These are phyloP conservation scores for Tethya wilhelma DNA, from an alignment of 37 sponge, comb jelly and placozoan species.

Conservation along the genomic window DNA sequence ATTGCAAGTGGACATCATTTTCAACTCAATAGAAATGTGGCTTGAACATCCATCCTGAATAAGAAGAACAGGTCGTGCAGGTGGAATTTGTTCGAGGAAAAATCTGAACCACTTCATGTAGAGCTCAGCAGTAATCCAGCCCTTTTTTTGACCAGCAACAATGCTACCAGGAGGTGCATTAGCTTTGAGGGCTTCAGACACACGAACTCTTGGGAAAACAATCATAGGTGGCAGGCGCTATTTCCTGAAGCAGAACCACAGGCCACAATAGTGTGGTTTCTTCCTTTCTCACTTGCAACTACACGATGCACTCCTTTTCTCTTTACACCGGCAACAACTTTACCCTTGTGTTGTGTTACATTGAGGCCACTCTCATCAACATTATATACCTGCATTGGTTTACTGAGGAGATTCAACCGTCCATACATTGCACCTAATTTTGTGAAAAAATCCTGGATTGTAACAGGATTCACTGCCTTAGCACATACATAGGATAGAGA, in stretches of 20 bases:
- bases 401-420: slow-evolving; percentile 13
- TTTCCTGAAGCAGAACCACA: slow-evolving; percentile 18
- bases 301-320: slow-evolving; percentile 20
- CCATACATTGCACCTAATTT: slow-evolving; percentile 1
- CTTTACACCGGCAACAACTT: slow-evolving; percentile 3
- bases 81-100: slow-evolving; percentile 20
- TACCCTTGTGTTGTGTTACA: slow-evolving; percentile 24
- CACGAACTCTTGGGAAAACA: slow-evolving; percentile 16
- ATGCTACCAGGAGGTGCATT: slow-evolving; percentile 21
- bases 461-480: slow-evolving; percentile 1
- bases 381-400: slow-evolving; percentile 20
- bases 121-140: slow-evolving; percentile 17
- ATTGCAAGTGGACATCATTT: slow-evolving; percentile 25
- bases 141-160: slow-evolving; percentile 1
- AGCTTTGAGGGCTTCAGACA: slow-evolving; percentile 3
- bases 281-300: slow-evolving; percentile 27
- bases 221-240: slow-evolving; percentile 17
- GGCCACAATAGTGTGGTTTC: slow-evolving; percentile 19
- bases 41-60: slow-evolving; percentile 6
- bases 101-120: no score
- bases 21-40: slow-evolving; percentile 20
- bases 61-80: slow-evolving; percentile 18
- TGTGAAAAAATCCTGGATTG: neutral
- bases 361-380: slow-evolving; percentile 29
- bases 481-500: neutral